Evolutionary conservation across 1,140 invertebrate genomes (phyloP).

Genomic region (Monochamus saltuarius): DNA sequence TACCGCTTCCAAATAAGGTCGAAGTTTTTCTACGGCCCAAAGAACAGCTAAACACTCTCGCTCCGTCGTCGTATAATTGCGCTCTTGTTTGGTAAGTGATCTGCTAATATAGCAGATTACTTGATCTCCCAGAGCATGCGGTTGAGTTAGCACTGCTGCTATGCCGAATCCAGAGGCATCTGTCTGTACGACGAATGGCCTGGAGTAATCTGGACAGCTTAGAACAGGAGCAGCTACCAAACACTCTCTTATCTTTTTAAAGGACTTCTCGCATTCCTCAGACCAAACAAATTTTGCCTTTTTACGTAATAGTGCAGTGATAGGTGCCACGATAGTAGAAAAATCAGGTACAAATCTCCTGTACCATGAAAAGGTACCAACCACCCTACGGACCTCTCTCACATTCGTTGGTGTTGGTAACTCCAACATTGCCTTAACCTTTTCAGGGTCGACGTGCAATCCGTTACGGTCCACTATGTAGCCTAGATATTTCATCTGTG

Average conservation of each 20-base stretch:
- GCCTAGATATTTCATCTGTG: slow-evolving; percentile 13
- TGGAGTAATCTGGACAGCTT: slow-evolving; percentile 18
- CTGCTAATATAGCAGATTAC: slow-evolving; percentile 35
- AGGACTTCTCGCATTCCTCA: slow-evolving; percentile 21
- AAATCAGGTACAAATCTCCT: slow-evolving; percentile 12
- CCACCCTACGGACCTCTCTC: slow-evolving; percentile 23
- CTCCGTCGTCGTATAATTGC: slow-evolving; percentile 53
- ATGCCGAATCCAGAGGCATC: slow-evolving; percentile 38
- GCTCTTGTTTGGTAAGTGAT: slow-evolving; percentile 32
- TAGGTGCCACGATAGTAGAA: slow-evolving; percentile 6
- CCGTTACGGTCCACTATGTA: not conserved
- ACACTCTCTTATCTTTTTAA: slow-evolving; percentile 20
- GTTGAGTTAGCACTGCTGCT: slow-evolving; percentile 30
- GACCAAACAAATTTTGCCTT: slow-evolving; percentile 21
- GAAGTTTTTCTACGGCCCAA: slow-evolving; percentile 49
- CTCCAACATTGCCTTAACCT: slow-evolving; percentile 42
- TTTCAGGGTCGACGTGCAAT: slow-evolving; percentile 5
- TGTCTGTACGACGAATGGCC: slow-evolving; percentile 17
- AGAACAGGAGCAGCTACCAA: slow-evolving; percentile 22
- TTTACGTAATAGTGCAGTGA: slow-evolving; percentile 39
- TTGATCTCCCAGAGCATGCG: slow-evolving; percentile 15
- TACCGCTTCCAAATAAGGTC: slow-evolving; percentile 49
- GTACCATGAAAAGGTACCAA: slow-evolving; percentile 21
- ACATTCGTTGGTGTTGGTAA: slow-evolving; percentile 37
- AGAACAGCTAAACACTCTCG: slow-evolving; percentile 54